Conservation (phyloP, 1,140 invertebrate genomes). For the Tetraneura akinire region DNA sequence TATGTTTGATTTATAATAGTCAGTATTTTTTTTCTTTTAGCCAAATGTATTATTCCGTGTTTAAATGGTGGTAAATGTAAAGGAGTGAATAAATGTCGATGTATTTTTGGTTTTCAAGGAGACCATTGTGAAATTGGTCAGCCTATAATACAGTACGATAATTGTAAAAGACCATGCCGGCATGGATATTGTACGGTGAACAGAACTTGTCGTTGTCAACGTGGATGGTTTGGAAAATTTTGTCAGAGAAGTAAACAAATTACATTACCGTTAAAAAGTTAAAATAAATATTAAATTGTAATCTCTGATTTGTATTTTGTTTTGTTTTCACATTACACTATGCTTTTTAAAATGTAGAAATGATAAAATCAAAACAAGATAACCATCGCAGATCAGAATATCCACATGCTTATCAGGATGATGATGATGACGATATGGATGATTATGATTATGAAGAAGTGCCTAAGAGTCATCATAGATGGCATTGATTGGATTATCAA, state of each 20-base stretch:
- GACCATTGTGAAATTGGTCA: conserved; percentile 59
- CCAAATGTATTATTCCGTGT: conserved; percentile 86
- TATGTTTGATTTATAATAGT: neutral
- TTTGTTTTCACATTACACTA: too few relatives aligned
- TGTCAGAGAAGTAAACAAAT: conserved; percentile 49
- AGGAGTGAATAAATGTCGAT: conserved; percentile 82
- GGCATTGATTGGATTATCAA: neutral
- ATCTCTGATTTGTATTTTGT: too few relatives aligned
- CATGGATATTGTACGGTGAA: conserved; percentile 52
- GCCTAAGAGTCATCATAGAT: conserved; percentile 14
- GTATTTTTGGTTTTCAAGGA: conserved; percentile 74
- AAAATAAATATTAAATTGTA: neutral
- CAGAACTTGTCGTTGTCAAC: conserved; percentile 47
- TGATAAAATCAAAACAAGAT: neutral
- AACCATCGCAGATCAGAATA: neutral
- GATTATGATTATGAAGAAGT: conserved; percentile 29
- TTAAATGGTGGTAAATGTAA: conserved; percentile 82
- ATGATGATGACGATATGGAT: conserved; percentile 23
- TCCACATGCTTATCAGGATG: conserved; percentile 15
- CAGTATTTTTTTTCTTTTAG: conserved; percentile 64
- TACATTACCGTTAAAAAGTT: neutral
- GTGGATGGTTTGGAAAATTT: conserved; percentile 51
- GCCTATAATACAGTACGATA: conserved; percentile 23
- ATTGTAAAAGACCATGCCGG: conserved; percentile 50
- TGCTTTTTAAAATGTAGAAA: too few relatives aligned